A percentile compares a stretch with the other conserved stretches of the same genome.
phyloP scores from a whole-genome alignment of 2,888 invertebrate genomes.

The Phyllotreta cruciferae region DNA sequence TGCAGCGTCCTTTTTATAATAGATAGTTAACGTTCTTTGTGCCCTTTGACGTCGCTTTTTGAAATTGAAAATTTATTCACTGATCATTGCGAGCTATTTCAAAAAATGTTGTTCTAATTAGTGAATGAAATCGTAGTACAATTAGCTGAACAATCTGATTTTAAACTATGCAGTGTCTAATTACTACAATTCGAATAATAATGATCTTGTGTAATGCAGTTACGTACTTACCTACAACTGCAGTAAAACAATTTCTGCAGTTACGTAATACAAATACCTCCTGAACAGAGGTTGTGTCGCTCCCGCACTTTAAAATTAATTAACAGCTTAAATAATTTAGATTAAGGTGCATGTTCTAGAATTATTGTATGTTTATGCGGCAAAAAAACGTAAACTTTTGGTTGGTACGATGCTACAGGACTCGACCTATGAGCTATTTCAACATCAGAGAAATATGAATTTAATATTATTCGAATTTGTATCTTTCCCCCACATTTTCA shows the following conservation, averaged over 20 bases:
- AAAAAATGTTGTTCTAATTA: background rate
- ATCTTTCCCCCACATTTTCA: too few relatives aligned
- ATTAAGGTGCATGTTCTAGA: background rate
- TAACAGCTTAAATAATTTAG: slow-evolving; percentile 16
- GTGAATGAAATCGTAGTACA: background rate
- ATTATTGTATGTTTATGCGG: too few relatives aligned
- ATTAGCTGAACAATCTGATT: slow-evolving; percentile 11
- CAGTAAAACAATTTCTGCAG: slow-evolving; percentile 27
- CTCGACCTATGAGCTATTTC: too few relatives aligned
- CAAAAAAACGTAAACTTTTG: too few relatives aligned
- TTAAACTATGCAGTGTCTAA: slow-evolving; percentile 26
- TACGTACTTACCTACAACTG: slow-evolving; percentile 12
- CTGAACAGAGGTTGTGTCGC: slow-evolving; percentile 5
- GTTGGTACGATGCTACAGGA: too few relatives aligned
- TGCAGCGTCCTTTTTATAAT: background rate
- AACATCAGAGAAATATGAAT: too few relatives aligned
- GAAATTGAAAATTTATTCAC: background rate
- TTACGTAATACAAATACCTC: slow-evolving; percentile 19
- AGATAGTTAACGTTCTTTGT: background rate
- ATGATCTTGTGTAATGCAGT: slow-evolving; percentile 25
- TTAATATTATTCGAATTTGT: too few relatives aligned
- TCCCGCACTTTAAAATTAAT: slow-evolving; percentile 10
- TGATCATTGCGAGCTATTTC: slow-evolving; percentile 1
- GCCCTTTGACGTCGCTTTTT: background rate
- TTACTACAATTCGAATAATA: slow-evolving; percentile 27